These are phyloP conservation scores for Bradysia coprophila DNA, from an alignment of 1,140 invertebrate genomes.

Conservation along the genomic window DNA sequence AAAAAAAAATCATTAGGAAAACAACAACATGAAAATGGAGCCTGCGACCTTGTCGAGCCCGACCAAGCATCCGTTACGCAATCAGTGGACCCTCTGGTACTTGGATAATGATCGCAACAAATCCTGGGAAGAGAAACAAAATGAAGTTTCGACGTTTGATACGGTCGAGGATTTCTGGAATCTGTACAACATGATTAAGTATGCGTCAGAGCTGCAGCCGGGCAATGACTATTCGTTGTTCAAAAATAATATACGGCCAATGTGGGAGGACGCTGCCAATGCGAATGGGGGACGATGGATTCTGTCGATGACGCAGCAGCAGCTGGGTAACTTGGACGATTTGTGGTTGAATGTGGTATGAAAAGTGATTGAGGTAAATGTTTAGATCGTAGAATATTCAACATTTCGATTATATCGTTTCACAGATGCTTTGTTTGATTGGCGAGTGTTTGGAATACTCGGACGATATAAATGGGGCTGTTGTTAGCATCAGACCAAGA, in stretches of 20 bases:
- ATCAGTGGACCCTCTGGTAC: slow-evolving; percentile 96
- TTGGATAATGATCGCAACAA: slow-evolving; percentile 82
- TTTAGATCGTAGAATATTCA: slow-evolving; percentile 1
- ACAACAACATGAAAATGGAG: too few species aligned
- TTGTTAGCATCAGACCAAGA: slow-evolving; percentile 82
- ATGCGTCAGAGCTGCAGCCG: slow-evolving; percentile 69
- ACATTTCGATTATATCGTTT: too few species aligned
- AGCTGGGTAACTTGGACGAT: slow-evolving; percentile 60
- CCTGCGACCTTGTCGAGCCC: too few species aligned
- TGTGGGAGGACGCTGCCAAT: slow-evolving; percentile 94
- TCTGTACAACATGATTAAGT: slow-evolving; percentile 88
- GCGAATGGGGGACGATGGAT: slow-evolving; percentile 95
- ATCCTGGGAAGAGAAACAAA: slow-evolving; percentile 86
- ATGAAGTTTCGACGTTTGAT: slow-evolving; percentile 83
- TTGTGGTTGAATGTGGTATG: slow-evolving; percentile 89
- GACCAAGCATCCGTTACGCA: slow-evolving; percentile 89
- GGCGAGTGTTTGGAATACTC: slow-evolving; percentile 90
- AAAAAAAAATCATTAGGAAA: too few species aligned
- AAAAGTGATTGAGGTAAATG: too few species aligned
- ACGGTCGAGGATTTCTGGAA: slow-evolving; percentile 99
- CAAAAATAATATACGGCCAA: slow-evolving; percentile 87
- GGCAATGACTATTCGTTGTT: slow-evolving; percentile 94
- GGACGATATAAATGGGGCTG: slow-evolving; percentile 87
- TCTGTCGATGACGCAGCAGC: slow-evolving; percentile 70
- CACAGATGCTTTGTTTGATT: slow-evolving; percentile 81